Percentiles rank a stretch among this genome's conserved stretches.
Conservation (phyloP, 2,797 vertebrate species). For the Loriculus beryllinus region DNA sequence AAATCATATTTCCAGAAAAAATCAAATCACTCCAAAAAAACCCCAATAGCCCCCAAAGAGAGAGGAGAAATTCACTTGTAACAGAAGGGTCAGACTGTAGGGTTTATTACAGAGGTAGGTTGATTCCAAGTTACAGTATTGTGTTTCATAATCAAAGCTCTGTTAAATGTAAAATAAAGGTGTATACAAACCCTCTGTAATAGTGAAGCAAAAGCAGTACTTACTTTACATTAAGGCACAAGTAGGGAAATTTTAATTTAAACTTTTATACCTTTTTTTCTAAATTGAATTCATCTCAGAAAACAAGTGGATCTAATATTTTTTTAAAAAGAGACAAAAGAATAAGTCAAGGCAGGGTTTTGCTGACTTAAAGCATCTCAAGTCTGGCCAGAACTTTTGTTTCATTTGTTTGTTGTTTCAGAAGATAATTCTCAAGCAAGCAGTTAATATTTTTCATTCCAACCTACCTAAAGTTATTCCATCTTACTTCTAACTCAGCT, state of each 20-base stretch:
- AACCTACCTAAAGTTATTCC: background rate
- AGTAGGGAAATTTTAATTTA: background rate
- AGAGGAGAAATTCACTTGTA: background rate
- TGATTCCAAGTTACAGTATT: background rate
- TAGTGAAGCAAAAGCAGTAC: background rate
- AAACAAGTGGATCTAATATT: background rate
- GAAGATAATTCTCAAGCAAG: background rate
- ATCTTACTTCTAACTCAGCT: background rate
- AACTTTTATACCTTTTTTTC: background rate
- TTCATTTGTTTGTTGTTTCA: background rate
- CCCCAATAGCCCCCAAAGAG: background rate
- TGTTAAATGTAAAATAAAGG: background rate
- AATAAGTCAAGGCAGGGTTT: rapidly evolving
- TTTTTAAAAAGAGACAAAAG: background rate
- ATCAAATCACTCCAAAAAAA: background rate
- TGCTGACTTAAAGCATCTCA: background rate
- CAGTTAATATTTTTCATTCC: background rate
- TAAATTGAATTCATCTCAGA: background rate
- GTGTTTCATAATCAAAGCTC: background rate
- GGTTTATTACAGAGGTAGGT: background rate
- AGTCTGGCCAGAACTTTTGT: background rate
- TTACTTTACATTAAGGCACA: background rate
- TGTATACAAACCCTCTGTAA: background rate
- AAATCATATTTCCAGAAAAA: background rate
- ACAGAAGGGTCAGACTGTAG: background rate